Conservation (phyloP, 92 coral and sea anemone species). For the Pocillopora grandis region DNA sequence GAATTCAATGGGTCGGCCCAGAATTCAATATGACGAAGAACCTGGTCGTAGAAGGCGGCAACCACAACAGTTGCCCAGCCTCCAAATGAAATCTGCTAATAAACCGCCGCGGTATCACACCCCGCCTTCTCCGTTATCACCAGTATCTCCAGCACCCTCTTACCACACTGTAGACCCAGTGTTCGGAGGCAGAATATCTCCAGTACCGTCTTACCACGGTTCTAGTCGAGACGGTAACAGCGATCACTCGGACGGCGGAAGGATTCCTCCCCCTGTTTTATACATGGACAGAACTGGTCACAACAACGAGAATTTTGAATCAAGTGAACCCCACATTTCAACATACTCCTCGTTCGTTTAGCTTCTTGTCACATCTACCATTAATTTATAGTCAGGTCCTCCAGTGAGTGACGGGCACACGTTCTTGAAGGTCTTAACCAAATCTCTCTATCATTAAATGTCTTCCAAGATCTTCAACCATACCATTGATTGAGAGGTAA, state of each 20-base stretch:
- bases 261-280: conserved; percentile 24
- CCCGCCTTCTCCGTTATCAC: conserved; percentile 51
- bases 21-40: conserved; percentile 66
- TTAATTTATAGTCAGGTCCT: background rate
- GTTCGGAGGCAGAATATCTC: conserved; percentile 20
- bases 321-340: conserved; percentile 47
- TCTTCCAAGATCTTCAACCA: too few species aligned
- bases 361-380: background rate
- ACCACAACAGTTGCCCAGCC: conserved; percentile 43
- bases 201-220: conserved; percentile 21
- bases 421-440: background rate
- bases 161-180: conserved; percentile 64
- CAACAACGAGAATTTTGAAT: conserved; percentile 11
- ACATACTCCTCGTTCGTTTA: conserved; percentile 44
- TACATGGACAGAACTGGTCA: conserved; percentile 15
- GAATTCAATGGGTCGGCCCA: conserved; percentile 39
- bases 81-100: conserved; percentile 23
- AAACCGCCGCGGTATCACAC: conserved; percentile 16
- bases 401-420: background rate
- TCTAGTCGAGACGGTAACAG: conserved; percentile 11
- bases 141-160: conserved; percentile 92
- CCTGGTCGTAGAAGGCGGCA: conserved; percentile 75
- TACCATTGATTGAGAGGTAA: background rate
- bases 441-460: background rate
- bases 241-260: conserved; percentile 31